Evolutionary conservation across 2,888 invertebrate species (phyloP).

Genomic region (Aporophyla nigra): DNA sequence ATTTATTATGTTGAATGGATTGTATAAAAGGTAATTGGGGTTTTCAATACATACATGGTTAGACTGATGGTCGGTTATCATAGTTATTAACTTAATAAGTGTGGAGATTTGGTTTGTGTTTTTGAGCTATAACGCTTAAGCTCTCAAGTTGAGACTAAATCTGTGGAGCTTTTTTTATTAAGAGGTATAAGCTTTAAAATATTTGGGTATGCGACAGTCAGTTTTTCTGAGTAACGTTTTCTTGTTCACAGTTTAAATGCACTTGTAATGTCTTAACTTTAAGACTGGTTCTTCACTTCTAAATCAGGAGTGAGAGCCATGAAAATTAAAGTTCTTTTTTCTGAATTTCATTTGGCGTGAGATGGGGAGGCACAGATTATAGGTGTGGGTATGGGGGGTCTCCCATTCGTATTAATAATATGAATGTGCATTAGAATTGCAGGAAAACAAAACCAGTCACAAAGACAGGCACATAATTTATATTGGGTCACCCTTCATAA

Average conservation of each 20-base stretch:
- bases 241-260: neutral
- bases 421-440: constrained; percentile 1
- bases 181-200: neutral
- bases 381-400: constrained; percentile 2
- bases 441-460: constrained; percentile 9
- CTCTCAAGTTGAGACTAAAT: neutral
- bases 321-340: neutral
- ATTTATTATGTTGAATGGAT: constrained; percentile 82
- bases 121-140: neutral
- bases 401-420: neutral
- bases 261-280: neutral
- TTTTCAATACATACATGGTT: constrained; percentile 38
- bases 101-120: neutral
- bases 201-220: neutral
- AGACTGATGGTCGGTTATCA: constrained; percentile 23
- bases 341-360: neutral
- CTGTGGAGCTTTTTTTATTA: neutral
- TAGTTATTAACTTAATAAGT: neutral
- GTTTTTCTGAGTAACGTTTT: neutral
- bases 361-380: neutral
- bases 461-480: constrained; percentile 16
- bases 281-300: neutral
- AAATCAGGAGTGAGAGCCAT: neutral
- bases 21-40: constrained; percentile 81
- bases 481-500: constrained; percentile 16